Conservation (phyloP, 1,140 invertebrate species). For the Drosophila willistoni region DNA sequence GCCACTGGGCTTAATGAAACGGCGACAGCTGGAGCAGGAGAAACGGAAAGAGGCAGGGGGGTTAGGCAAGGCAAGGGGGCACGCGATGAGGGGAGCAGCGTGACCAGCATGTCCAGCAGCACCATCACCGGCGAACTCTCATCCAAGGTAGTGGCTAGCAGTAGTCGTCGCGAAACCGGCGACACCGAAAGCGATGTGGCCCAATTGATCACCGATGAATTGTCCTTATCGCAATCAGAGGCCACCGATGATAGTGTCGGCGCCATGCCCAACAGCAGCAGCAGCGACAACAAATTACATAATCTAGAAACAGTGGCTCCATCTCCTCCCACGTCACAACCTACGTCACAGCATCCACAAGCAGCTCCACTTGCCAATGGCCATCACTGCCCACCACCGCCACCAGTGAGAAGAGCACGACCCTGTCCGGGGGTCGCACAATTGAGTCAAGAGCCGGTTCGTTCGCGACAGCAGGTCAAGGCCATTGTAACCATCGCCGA, state of each 20-base stretch:
- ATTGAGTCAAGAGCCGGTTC: conserved; percentile 50
- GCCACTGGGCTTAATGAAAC: not conserved
- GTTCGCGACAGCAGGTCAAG: conserved; percentile 58
- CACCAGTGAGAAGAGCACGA: conserved; percentile 33
- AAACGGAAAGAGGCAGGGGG: not conserved
- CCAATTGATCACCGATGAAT: conserved; percentile 78
- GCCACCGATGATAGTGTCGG: conserved; percentile 76
- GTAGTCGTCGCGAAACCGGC: conserved; percentile 74
- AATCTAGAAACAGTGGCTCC: conserved; percentile 60
- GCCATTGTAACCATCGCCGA: conserved; percentile 65
- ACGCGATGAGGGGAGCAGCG: conserved; percentile 48
- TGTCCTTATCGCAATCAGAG: conserved; percentile 81
- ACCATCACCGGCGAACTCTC: conserved; percentile 75
- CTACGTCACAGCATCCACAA: too few relatives aligned
- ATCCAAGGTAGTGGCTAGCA: conserved; percentile 75
- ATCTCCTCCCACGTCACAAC: not conserved
- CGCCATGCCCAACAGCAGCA: conserved; percentile 73
- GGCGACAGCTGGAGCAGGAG: conserved; percentile 14
- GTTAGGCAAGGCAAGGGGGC: conserved; percentile 29
- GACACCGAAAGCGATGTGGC: conserved; percentile 82
- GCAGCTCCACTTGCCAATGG: conserved; percentile 70
- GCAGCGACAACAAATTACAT: conserved; percentile 66
- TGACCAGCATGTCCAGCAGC: conserved; percentile 76
- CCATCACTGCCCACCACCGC: conserved; percentile 59
- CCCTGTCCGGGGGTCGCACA: conserved; percentile 55